phyloP scores from a whole-genome alignment of 2,113 vertebrate genomes.

The Eupsittula cactorum region DNA sequence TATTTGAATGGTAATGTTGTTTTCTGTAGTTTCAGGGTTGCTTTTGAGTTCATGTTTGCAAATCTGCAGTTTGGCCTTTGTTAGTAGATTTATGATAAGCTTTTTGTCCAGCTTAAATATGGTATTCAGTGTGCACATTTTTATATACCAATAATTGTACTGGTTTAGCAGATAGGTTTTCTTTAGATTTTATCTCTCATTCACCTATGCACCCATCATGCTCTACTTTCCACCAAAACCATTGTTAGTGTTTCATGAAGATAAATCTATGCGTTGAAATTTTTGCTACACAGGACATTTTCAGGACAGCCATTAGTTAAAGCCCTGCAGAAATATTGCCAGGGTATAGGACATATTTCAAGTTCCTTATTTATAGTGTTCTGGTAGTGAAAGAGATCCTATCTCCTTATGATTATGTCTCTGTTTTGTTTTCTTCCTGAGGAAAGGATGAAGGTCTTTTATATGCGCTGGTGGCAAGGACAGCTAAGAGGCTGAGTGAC shows the following conservation, averaged over 20 bases:
- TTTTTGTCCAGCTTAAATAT: not conserved
- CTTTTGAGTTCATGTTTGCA: slow-evolving; percentile 2
- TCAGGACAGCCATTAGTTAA: not conserved
- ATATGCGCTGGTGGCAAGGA: not conserved
- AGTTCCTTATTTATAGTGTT: not conserved
- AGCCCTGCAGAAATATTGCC: not conserved
- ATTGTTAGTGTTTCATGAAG: not conserved
- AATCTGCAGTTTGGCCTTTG: not conserved
- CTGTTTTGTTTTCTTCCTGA: not conserved
- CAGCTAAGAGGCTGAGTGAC: not conserved
- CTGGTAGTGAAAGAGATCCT: not conserved
- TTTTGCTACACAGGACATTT: not conserved
- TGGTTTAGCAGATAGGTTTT: not conserved
- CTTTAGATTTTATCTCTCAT: not conserved
- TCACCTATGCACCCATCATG: not conserved
- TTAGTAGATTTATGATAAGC: not conserved
- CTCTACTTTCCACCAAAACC: not conserved
- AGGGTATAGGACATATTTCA: not conserved
- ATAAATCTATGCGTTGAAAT: not conserved
- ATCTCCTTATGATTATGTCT: not conserved
- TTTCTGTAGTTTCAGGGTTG: not conserved
- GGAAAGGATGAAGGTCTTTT: not conserved
- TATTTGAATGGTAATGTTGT: not conserved
- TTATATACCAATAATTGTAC: not conserved
- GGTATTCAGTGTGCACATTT: not conserved